Conservation (phyloP, 1,140 invertebrate species). For the Cyrtorhinus lividipennis region DNA sequence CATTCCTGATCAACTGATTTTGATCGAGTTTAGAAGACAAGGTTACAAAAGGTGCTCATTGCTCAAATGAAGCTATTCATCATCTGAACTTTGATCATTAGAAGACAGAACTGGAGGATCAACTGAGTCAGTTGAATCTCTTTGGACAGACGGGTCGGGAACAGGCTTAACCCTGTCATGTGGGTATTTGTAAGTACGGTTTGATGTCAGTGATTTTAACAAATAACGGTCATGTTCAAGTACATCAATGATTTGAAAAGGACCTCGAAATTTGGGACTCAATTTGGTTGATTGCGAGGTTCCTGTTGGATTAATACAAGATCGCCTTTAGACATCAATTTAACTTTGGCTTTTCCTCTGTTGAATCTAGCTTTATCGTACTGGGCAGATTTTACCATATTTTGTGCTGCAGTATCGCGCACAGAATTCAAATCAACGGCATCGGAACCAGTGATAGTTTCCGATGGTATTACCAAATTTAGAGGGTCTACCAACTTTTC, state of each 20-base stretch:
- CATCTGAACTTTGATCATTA: not conserved
- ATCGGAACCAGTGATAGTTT: slow-evolving; percentile 4
- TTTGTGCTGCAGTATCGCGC: not conserved
- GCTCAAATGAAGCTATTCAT: not conserved
- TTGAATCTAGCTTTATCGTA: slow-evolving; percentile 28
- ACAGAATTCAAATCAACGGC: not conserved
- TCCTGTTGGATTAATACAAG: slow-evolving; percentile 28
- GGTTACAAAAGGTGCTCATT: not conserved
- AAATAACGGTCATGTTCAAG: slow-evolving; percentile 25
- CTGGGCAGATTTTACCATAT: slow-evolving; percentile 13
- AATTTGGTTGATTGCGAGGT: slow-evolving; percentile 28
- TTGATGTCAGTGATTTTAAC: slow-evolving; percentile 15
- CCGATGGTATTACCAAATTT: slow-evolving; percentile 22
- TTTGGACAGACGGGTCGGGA: not conserved
- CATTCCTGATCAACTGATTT: not conserved
- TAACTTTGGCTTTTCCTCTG: slow-evolving; percentile 26
- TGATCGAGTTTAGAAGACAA: not conserved
- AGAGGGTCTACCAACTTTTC: slow-evolving; percentile 27
- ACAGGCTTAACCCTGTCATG: not conserved
- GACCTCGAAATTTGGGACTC: slow-evolving; percentile 28
- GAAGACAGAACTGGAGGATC: not conserved
- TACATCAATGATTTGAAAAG: slow-evolving; percentile 26
- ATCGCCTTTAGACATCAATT: slow-evolving; percentile 26
- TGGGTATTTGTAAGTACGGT: slow-evolving; percentile 26
- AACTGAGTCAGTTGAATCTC: not conserved